Evolutionary conservation across 1,140 invertebrate genomes (phyloP).

Genomic region (Pseudomyrmex concolor): DNA sequence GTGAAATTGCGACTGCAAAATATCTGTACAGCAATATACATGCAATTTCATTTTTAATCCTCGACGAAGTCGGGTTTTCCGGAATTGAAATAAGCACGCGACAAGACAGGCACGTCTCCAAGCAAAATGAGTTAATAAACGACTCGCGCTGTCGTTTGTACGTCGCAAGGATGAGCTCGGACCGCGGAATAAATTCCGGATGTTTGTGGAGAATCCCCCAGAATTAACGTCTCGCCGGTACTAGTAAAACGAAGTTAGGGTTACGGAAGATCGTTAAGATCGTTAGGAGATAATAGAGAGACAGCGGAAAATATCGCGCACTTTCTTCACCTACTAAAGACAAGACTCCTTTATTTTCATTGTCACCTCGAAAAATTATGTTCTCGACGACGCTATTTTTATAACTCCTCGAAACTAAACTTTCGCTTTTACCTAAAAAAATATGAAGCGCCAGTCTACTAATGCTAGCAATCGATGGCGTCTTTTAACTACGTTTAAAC

Average conservation of each 20-base stretch:
- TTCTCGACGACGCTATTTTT: conserved; percentile 43
- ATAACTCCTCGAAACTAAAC: conserved; percentile 16
- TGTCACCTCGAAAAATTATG: conserved; percentile 52
- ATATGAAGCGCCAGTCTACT: neutral
- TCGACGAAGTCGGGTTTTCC: conserved; percentile 34
- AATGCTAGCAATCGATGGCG: neutral
- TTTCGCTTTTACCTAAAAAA: neutral
- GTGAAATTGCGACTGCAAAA: conserved; percentile 15
- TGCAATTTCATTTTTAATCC: conserved; percentile 35
- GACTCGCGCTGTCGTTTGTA: conserved; percentile 34
- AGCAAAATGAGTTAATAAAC: conserved; percentile 55
- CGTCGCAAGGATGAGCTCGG: conserved; percentile 7
- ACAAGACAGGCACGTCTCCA: conserved; percentile 36
- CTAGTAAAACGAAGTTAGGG: conserved; percentile 69
- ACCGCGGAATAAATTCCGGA: conserved; percentile 28
- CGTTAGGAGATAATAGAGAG: neutral
- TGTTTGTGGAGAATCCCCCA: conserved; percentile 32
- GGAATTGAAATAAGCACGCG: neutral
- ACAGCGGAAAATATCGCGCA: conserved; percentile 32
- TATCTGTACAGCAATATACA: neutral
- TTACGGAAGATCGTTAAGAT: conserved; percentile 57
- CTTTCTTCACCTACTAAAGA: conserved; percentile 20
- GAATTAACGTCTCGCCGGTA: conserved; percentile 50
- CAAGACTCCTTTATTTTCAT: conserved; percentile 55
- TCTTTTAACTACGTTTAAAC: conserved; percentile 6